Conservation (phyloP, 1,140 invertebrate genomes). For the Idris sp. region DNA sequence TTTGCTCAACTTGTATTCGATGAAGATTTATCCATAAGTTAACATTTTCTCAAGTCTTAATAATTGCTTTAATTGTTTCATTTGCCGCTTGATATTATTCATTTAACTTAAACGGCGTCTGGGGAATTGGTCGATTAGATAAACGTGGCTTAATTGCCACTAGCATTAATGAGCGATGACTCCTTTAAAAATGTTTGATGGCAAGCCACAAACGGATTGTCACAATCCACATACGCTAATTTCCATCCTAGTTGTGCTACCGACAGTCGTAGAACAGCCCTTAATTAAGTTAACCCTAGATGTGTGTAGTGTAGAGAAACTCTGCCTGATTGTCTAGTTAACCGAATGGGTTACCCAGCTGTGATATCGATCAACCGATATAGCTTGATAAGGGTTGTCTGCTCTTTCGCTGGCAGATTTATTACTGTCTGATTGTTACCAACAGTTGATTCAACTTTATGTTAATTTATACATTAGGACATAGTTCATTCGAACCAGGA, state of each 20-base stretch:
- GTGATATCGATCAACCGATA: constrained; percentile 71
- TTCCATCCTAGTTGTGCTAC: constrained; percentile 60
- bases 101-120: constrained; percentile 25
- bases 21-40: too few relatives aligned
- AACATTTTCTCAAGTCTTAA: too few relatives aligned
- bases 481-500: too few relatives aligned
- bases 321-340: constrained; percentile 75
- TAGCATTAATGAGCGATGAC: constrained; percentile 13
- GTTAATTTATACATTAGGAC: too few relatives aligned
- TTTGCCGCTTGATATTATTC: constrained; percentile 30
- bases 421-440: too few relatives aligned
- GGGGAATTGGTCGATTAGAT: constrained; percentile 31
- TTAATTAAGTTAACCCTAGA: constrained; percentile 74
- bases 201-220: constrained; percentile 36
- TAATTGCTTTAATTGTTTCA: too few relatives aligned
- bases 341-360: constrained; percentile 69
- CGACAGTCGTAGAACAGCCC: constrained; percentile 72
- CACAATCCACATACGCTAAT: constrained; percentile 58
- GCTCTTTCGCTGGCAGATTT: too few relatives aligned
- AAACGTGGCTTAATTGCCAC: constrained; percentile 24
- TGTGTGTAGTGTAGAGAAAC: constrained; percentile 73
- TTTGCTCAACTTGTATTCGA: too few relatives aligned
- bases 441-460: too few relatives aligned
- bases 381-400: constrained; percentile 70
- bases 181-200: constrained; percentile 35